Evolutionary conservation across 2,888 invertebrate genomes (phyloP).

Genomic region (Melangyna quadrimaculata): DNA sequence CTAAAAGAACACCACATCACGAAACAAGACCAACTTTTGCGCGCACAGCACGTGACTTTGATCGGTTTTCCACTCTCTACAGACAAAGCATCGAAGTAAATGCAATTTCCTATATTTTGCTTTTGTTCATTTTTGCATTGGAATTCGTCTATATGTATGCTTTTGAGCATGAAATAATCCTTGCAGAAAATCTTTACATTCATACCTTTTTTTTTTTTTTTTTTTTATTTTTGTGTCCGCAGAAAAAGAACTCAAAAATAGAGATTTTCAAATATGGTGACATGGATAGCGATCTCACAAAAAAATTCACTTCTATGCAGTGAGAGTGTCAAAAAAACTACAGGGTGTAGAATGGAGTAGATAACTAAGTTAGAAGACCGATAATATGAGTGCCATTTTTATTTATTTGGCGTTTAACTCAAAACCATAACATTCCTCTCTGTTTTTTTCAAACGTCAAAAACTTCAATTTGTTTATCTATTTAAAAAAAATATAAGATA

Average conservation of each 20-base stretch:
- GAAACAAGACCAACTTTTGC: conserved; percentile 1
- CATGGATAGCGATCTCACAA: neutral
- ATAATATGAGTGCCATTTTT: too few relatives aligned
- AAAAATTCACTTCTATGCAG: neutral
- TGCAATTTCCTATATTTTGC: conserved; percentile 36
- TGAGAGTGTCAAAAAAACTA: neutral
- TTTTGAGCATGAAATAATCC: conserved; percentile 38
- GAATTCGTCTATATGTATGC: conserved; percentile 41
- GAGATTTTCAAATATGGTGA: neutral
- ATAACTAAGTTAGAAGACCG: too few relatives aligned
- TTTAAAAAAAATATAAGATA: too few relatives aligned
- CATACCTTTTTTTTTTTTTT: neutral
- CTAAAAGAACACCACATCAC: neutral
- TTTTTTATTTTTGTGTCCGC: neutral
- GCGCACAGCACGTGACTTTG: conserved; percentile 24
- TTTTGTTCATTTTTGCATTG: conserved; percentile 26
- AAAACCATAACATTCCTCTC: too few relatives aligned
- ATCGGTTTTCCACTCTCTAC: conserved; percentile 1
- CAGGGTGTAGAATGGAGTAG: neutral
- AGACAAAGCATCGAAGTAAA: conserved; percentile 29
- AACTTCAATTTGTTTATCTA: too few relatives aligned
- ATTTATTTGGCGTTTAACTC: too few relatives aligned
- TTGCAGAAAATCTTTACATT: conserved; percentile 35
- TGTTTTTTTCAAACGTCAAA: too few relatives aligned
- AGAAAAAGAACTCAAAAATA: neutral